A percentile compares a stretch with the other conserved stretches of the same genome.
These are phyloP conservation scores for Festucalex cinctus DNA, from an alignment of 2,113 vertebrate genomes.

Conservation along the genomic window DNA sequence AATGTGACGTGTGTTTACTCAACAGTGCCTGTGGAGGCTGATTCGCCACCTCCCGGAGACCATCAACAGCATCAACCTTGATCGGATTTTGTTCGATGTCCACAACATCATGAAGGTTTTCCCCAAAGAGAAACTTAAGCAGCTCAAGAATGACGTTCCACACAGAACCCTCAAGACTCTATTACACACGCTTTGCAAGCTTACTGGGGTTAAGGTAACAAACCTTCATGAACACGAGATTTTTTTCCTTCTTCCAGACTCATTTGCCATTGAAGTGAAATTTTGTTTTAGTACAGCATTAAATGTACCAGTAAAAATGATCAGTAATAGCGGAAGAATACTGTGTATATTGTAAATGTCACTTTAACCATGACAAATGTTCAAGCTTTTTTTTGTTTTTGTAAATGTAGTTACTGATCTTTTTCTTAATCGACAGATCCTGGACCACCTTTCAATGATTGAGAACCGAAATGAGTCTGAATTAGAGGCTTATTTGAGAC, in stretches of 20 bases:
- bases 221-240: not conserved
- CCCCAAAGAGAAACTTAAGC: conserved; percentile 95
- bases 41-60: conserved; percentile 91
- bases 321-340: not conserved
- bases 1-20: not conserved
- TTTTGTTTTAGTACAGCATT: not conserved
- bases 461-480: conserved; percentile 97
- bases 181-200: conserved; percentile 89
- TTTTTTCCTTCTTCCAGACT: not conserved
- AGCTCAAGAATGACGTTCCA: conserved; percentile 91
- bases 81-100: conserved; percentile 91
- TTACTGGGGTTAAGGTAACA: conserved; percentile 87
- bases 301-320: not conserved
- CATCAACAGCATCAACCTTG: conserved; percentile 91
- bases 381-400: not conserved
- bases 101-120: conserved; percentile 98
- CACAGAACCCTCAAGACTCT: conserved; percentile 94
- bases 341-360: not conserved
- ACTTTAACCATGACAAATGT: not conserved
- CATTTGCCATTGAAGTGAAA: not conserved
- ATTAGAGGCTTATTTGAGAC: conserved; percentile 87
- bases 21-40: conserved; percentile 99
- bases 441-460: conserved; percentile 96
- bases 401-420: not conserved
- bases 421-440: conserved; percentile 73